Evolutionary conservation across 2,113 vertebrate species (phyloP).

Genomic region (Typhlomys cinereus): DNA sequence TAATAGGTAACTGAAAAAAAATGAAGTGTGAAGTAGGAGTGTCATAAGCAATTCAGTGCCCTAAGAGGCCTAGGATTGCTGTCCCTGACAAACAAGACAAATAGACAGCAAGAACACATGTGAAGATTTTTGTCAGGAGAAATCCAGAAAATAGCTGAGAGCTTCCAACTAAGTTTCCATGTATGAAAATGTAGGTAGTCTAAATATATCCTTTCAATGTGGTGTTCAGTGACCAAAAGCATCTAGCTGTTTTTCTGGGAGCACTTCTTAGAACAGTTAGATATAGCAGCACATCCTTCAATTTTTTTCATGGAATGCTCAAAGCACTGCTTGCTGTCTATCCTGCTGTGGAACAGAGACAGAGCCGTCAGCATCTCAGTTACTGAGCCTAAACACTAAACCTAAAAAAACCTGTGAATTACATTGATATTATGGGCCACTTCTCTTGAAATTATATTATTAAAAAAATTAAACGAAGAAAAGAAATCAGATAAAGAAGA

Average conservation of each 20-base stretch:
- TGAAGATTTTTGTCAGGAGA: background rate
- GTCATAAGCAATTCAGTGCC: background rate
- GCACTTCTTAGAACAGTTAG: background rate
- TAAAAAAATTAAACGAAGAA: background rate
- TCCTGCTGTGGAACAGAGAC: background rate
- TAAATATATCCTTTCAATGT: background rate
- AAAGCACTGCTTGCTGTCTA: background rate
- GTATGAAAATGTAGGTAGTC: background rate
- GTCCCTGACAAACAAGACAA: background rate
- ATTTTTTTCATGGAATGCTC: too few relatives aligned
- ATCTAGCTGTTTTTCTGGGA: background rate
- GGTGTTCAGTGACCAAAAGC: background rate
- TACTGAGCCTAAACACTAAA: background rate
- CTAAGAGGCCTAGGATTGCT: rapidly evolving
- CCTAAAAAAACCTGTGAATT: background rate
- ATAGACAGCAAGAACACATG: rapidly evolving
- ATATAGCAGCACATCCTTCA: background rate
- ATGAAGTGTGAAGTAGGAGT: background rate
- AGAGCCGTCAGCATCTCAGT: background rate
- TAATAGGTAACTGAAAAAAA: background rate
- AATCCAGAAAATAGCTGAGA: background rate
- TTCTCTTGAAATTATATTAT: background rate
- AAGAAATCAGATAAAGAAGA: background rate
- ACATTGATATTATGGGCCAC: background rate
- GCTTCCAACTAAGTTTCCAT: background rate